phyloP scores from a whole-genome alignment of 2,797 vertebrate species.

The Meda fulgida region DNA sequence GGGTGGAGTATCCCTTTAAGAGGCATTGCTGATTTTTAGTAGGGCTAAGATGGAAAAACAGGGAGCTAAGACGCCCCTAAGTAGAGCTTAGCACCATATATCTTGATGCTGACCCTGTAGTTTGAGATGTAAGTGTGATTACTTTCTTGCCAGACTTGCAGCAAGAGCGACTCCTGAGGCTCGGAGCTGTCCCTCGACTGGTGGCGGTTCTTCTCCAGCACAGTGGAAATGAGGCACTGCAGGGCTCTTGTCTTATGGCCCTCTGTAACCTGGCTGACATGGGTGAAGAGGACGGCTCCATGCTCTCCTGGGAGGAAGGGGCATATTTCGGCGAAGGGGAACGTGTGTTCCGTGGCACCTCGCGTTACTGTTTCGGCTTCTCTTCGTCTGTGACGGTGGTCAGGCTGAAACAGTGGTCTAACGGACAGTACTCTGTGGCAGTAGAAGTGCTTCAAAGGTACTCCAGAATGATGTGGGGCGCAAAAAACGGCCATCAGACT shows the following conservation, averaged over 20 bases:
- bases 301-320: conserved; percentile 72
- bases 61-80: not conserved
- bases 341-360: conserved; percentile 68
- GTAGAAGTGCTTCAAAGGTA: conserved; percentile 77
- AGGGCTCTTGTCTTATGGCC: conserved; percentile 81
- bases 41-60: not conserved
- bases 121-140: not conserved
- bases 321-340: conserved; percentile 64
- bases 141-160: conserved; percentile 73
- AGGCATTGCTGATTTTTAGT: not conserved
- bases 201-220: conserved; percentile 81
- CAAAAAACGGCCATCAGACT: conserved; percentile 61
- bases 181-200: conserved; percentile 81
- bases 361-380: conserved; percentile 66
- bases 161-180: conserved; percentile 81
- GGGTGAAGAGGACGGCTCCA: conserved; percentile 71
- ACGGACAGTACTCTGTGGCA: conserved; percentile 70
- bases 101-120: not conserved
- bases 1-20: not conserved
- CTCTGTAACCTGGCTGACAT: conserved; percentile 85
- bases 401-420: conserved; percentile 67
- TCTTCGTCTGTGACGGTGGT: conserved; percentile 73
- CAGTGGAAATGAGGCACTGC: conserved; percentile 76
- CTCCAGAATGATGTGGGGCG: conserved; percentile 72
- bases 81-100: not conserved